These are phyloP conservation scores for Brachionus angularis DNA, from an alignment of 1,140 invertebrate species.

Conservation along the genomic window DNA sequence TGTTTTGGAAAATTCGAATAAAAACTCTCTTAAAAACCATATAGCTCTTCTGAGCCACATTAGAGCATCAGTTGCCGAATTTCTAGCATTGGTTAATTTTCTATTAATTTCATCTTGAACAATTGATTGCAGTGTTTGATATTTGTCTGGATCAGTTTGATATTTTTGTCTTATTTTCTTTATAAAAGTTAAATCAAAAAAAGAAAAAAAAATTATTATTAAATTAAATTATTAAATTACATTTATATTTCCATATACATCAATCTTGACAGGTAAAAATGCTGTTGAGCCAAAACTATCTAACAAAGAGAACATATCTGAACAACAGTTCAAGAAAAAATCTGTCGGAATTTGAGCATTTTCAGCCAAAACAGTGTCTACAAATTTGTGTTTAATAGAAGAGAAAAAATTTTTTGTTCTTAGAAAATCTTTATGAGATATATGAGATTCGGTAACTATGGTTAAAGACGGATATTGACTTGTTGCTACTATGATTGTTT, in stretches of 20 bases:
- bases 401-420: conserved; percentile 1
- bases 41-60: conserved; percentile 45
- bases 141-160: conserved; percentile 6
- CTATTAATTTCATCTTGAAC: conserved; percentile 30
- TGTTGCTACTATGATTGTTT: neutral
- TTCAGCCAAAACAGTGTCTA: conserved; percentile 20
- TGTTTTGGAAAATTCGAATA: conserved; percentile 21
- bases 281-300: conserved; percentile 45
- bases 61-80: conserved; percentile 45
- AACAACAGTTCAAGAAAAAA: conserved; percentile 43
- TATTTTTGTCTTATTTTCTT: conserved; percentile 44
- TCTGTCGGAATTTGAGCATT: conserved; percentile 44
- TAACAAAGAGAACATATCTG: conserved; percentile 40
- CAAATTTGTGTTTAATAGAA: conserved; percentile 20
- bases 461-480: neutral
- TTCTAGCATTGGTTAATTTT: neutral
- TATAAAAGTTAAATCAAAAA: no score
- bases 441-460: neutral
- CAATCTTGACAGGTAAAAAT: conserved; percentile 45
- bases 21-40: conserved; percentile 44
- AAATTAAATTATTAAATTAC: neutral
- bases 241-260: conserved; percentile 45
- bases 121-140: neutral
- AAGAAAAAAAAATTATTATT: neutral
- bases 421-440: no score